A percentile compares a stretch with the other conserved stretches of the same genome.
phyloP scores from a whole-genome alignment of 2,797 vertebrate genomes.

The Artibeus lituratus region DNA sequence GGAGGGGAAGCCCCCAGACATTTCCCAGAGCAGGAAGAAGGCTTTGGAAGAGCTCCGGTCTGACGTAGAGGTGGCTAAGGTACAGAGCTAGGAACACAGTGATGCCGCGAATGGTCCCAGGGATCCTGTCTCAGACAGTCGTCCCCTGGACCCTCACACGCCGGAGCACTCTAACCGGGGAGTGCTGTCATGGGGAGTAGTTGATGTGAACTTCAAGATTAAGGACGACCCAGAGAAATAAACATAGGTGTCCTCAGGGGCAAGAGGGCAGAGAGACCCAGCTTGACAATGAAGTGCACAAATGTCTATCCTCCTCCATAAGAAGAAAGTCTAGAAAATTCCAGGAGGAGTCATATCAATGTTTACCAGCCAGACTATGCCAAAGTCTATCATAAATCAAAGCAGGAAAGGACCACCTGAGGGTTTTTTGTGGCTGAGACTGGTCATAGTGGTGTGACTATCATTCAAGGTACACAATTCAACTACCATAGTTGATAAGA shows the following conservation, averaged over 20 bases:
- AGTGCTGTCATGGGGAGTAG: neutral
- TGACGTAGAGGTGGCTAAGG: neutral
- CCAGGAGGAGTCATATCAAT: neutral
- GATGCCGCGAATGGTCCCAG: neutral
- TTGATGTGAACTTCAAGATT: neutral
- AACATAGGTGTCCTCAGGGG: neutral
- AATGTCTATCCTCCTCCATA: neutral
- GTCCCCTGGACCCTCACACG: neutral
- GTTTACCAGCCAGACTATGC: neutral
- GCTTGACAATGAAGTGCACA: constrained; percentile 2
- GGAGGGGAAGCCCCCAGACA: neutral
- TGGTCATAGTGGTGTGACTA: neutral
- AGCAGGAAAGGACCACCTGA: neutral
- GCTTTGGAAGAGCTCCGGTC: neutral
- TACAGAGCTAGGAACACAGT: neutral
- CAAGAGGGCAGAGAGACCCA: neutral
- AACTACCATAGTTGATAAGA: neutral
- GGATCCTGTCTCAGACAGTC: neutral
- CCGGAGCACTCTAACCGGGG: neutral
- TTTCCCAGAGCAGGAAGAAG: neutral
- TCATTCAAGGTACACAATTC: neutral
- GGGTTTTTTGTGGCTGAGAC: neutral
- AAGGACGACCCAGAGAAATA: constrained; percentile 46
- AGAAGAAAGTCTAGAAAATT: constrained; percentile 28
- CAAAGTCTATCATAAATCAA: constrained; percentile 26